phyloP scores from a whole-genome alignment of 1,140 invertebrate genomes.

The Zeugodacus cucurbitae region DNA sequence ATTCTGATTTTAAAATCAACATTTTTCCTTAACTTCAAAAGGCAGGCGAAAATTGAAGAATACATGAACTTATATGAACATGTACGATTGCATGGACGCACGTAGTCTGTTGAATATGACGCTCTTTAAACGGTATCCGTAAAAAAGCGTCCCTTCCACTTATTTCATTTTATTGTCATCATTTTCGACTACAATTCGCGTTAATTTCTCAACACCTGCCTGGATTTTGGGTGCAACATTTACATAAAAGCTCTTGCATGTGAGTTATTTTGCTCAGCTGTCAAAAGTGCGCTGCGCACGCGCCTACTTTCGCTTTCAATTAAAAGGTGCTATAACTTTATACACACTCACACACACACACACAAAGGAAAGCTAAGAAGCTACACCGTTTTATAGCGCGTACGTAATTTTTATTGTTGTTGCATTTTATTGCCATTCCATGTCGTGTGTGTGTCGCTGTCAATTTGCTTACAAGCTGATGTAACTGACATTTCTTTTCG shows the following conservation, averaged over 20 bases:
- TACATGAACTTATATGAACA: too few species aligned
- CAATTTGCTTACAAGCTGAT: slow-evolving; percentile 12
- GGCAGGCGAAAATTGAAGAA: too few species aligned
- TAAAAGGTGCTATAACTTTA: neutral
- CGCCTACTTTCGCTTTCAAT: slow-evolving; percentile 33
- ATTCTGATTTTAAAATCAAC: too few species aligned
- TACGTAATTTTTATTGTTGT: neutral
- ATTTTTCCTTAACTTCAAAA: too few species aligned
- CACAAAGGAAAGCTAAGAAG: too few species aligned
- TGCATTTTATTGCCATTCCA: neutral
- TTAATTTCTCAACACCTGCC: neutral
- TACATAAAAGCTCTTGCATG: neutral
- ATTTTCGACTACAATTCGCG: neutral
- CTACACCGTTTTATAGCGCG: neutral
- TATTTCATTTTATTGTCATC: neutral
- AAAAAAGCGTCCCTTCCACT: neutral
- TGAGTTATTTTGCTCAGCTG: neutral
- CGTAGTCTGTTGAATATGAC: too few species aligned
- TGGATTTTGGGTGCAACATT: neutral
- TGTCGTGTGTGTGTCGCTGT: neutral
- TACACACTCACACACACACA: neutral
- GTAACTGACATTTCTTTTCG: neutral
- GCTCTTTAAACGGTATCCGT: neutral
- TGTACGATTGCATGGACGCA: too few species aligned
- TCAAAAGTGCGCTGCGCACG: neutral